Evolutionary conservation across 2,888 invertebrate species (phyloP), one percentile per base, ranked within the genome.

Genomic region (Hermaeophaga mercurialis): DNA sequence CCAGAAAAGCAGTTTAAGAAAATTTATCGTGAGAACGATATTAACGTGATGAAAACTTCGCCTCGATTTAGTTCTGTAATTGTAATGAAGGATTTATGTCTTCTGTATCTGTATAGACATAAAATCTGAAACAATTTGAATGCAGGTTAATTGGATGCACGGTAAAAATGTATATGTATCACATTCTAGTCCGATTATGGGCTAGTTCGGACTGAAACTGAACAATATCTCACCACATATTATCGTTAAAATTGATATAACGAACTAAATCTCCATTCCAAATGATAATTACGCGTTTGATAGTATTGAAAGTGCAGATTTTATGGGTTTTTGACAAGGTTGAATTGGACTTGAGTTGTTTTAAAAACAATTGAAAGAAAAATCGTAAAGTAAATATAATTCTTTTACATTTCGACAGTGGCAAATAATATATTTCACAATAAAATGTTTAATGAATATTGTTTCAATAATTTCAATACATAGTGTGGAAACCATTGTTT

Each of bases 81-180:
- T n/a, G n/a, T n/a, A n/a, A n/a, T n/a, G n/a, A n/a, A n/a, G 12
- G 31, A 31, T 31, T 31, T 31, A 31, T 31, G 31, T 15, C 12
- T 33, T 33, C 2, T 33, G 33, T 33, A 33, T 12, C 11, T 14
- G 12, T 33, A 7, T 3, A 36, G 3, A 15, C n/a, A n/a, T n/a
- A n/a, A n/a, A n/a, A n/a, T n/a, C n/a, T n/a, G n/a, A n/a, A n/a
- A 31, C 31, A 3, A 31, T 31, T 22, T 26, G 43, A 53, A 57
- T 57, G 53, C 57, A 48, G 57, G 57, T 57, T 57, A 57, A 57
- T 57, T 48, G 31, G 44, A 34, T 53, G 39, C 14, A 36, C 38
- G 24, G 48, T 57, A 48, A 57, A 57, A 43, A 56, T 41, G 5
- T 41, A 46, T 43, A 5, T 43, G 26, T 57, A 45, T 50, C 41